Conservation (phyloP, 2,797 vertebrate species). For the Hoplostethus atlanticus region DNA sequence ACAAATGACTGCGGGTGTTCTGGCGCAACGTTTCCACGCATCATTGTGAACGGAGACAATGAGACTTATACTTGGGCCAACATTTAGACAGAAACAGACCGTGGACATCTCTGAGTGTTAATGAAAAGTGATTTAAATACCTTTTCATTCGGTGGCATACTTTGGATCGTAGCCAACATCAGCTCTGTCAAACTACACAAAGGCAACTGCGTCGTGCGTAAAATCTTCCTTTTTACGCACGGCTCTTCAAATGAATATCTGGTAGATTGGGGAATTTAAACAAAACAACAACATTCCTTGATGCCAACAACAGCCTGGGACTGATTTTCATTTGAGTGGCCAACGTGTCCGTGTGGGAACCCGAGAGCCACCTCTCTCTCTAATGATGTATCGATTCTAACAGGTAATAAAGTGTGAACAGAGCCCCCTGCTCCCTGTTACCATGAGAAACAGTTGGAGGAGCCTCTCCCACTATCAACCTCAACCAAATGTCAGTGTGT, state of each 20-base stretch:
- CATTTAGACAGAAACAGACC: neutral
- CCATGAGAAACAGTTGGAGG: conserved; percentile 33
- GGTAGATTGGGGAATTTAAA: neutral
- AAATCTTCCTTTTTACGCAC: conserved; percentile 14
- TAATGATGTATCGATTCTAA: conserved; percentile 52
- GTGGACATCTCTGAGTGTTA: neutral
- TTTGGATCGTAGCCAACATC: neutral
- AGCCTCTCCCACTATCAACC: conserved; percentile 16
- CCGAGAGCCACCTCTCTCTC: neutral
- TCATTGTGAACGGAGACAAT: neutral
- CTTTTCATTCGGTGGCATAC: neutral
- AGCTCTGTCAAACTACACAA: neutral
- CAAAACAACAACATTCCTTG: neutral
- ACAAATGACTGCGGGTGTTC: neutral
- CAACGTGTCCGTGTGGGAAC: conserved; percentile 51
- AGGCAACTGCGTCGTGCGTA: conserved; percentile 6
- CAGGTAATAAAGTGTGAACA: conserved; percentile 54
- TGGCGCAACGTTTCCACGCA: neutral
- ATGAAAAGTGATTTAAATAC: neutral
- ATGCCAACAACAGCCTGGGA: no score
- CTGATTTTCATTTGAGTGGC: conserved; percentile 9
- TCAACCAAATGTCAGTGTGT: neutral
- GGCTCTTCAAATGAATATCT: neutral
- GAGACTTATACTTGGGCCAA: neutral
- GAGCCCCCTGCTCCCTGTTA: conserved; percentile 2